Conservation (phyloP, 2,888 invertebrate genomes). For the Invenusta paracnida region DNA sequence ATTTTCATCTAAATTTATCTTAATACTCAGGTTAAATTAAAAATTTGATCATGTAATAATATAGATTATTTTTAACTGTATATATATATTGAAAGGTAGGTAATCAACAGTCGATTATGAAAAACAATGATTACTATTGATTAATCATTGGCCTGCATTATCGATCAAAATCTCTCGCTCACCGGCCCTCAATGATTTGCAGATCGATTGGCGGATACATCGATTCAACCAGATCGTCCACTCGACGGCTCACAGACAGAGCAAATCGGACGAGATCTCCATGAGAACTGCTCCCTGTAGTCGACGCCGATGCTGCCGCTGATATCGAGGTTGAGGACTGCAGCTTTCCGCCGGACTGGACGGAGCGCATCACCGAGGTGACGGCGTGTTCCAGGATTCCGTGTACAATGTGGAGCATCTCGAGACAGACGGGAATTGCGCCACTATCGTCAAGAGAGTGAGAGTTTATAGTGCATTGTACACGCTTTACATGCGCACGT, state of each 20-base stretch:
- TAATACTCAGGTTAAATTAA: no score
- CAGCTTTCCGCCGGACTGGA: background rate
- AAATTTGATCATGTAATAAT: no score
- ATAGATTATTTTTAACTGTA: no score
- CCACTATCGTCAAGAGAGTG: background rate
- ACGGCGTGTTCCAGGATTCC: background rate
- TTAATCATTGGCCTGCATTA: no score
- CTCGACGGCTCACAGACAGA: background rate
- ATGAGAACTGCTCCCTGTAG: background rate
- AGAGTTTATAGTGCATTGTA: background rate
- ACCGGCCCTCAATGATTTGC: background rate
- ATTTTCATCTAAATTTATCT: no score
- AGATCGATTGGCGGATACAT: background rate
- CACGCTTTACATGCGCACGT: no score
- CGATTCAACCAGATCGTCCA: background rate
- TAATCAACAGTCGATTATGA: no score
- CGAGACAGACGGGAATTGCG: background rate
- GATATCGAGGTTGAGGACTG: no score
- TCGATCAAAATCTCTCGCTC: no score
- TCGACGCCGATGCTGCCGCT: no score
- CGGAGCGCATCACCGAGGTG: background rate
- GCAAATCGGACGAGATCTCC: background rate
- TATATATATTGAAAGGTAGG: no score
- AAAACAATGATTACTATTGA: no score
- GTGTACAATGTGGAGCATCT: constrained; percentile 8